Evolutionary conservation across 2,888 invertebrate species (phyloP).

Genomic region (Mesodorylaimus sp.): DNA sequence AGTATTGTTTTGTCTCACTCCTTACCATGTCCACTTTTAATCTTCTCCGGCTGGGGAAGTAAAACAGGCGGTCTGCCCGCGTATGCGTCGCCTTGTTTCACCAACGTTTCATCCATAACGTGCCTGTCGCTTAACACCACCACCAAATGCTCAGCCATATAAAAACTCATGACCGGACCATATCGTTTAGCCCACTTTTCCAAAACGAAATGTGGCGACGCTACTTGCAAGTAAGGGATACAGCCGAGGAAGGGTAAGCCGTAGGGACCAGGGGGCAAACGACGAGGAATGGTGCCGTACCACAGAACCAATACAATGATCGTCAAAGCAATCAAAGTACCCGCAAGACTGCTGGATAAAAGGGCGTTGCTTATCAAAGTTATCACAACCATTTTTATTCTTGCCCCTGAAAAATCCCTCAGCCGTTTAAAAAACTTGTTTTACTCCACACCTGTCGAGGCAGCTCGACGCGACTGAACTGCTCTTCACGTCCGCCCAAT

Average conservation of each 20-base stretch:
- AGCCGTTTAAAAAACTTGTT: too few relatives aligned
- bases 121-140: slow-evolving; percentile 15
- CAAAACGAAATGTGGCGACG: background rate
- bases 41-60: background rate
- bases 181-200: background rate
- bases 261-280: background rate
- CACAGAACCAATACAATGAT: too few relatives aligned
- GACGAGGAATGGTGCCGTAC: background rate
- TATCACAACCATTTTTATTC: too few relatives aligned
- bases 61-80: background rate
- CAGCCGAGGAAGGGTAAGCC: slow-evolving; percentile 1
- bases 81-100: slow-evolving; percentile 4
- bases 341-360: too few relatives aligned
- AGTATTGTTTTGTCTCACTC: too few relatives aligned
- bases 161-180: slow-evolving; percentile 2
- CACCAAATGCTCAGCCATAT: background rate
- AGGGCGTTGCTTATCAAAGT: too few relatives aligned
- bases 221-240: background rate
- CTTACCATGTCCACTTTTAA: too few relatives aligned
- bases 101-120: slow-evolving; percentile 12
- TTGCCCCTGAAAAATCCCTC: too few relatives aligned
- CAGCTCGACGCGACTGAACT: too few relatives aligned
- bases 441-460: too few relatives aligned
- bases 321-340: too few relatives aligned
- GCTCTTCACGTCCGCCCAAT: too few relatives aligned